Evolutionary conservation across 2,797 vertebrate genomes (phyloP), one percentile per base, ranked within the genome.

Genomic region (Propithecus deckenii): DNA sequence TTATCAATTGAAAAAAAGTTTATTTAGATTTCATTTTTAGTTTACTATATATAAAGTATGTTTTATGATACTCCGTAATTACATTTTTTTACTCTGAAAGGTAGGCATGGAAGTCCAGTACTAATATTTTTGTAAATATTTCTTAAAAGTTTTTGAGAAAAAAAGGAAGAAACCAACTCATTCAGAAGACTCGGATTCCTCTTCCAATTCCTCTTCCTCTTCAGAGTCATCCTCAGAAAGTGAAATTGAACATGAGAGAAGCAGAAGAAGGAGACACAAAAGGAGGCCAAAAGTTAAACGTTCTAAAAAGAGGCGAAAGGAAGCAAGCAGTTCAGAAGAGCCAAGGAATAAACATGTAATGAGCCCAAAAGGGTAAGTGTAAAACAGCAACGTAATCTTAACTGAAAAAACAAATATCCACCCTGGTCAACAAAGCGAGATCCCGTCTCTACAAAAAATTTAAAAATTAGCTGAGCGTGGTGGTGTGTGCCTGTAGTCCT

Each of bases 131-230:
- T 97, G 91, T 92, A 96, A 63, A 25, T 93, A 28, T 97, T 94
- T 92, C 50, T 95, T 95, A 71, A 76, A 97, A 98, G 98, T 97
- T 96, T 98, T 99, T 95, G 99, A 99, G 98, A 99, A 99, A 97
- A 99, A 99, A 97, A 99, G 98, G 98, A 99, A 99, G 97, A 98
- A 99, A 41, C 97, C 98, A 20, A 98, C 99, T 50, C 98, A 98
- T 78, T 99, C 99, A 3, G 99, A 99, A 97, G 99, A 98, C 67
- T 99, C 99, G 1, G 98, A 98, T 79, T 99, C 98, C 92, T 99
- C 99, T 92, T 98, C 98, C 38, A 98, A 97, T 30, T 99, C 99
- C 84, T 99, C 99, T 63, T 99, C 99, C 71, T 99, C 99, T 65
- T 98, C 97, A 14, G 99, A 99, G 86, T 99, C 99, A 0, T 98